These are phyloP conservation scores for Phyllotis vaccarum DNA, from an alignment of 2,797 vertebrate genomes.

Conservation along the genomic window DNA sequence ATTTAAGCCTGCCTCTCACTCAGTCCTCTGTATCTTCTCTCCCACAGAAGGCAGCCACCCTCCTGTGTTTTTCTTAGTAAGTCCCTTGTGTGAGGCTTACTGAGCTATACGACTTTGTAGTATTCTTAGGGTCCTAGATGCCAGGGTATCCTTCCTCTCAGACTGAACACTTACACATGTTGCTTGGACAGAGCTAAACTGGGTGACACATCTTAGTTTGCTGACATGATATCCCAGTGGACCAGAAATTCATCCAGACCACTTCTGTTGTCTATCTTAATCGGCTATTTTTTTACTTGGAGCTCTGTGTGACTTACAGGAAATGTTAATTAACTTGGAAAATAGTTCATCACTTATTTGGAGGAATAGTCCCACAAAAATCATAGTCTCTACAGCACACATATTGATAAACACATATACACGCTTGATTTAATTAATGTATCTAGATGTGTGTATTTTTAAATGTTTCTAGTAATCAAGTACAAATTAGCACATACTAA, in stretches of 20 bases:
- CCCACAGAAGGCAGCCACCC: not conserved
- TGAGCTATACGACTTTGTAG: not conserved
- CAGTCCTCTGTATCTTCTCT: not conserved
- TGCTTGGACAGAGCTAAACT: not conserved
- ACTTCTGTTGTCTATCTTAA: not conserved
- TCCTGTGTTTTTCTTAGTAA: not conserved
- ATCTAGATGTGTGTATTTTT: constrained; percentile 16
- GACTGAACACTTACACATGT: not conserved
- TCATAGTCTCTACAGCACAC: not conserved
- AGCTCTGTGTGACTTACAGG: not conserved
- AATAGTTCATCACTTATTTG: not conserved
- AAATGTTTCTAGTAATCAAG: constrained; percentile 28
- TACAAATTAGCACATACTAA: constrained; percentile 29
- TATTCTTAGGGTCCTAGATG: not conserved
- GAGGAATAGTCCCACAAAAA: not conserved
- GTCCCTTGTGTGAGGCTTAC: too few species aligned
- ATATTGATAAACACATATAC: not conserved
- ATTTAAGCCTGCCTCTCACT: too few species aligned
- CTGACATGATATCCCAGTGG: not conserved
- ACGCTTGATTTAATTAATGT: constrained; percentile 31
- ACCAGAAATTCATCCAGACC: not conserved
- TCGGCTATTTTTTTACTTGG: not conserved
- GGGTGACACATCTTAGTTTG: not conserved
- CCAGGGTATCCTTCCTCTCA: not conserved
- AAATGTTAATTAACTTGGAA: constrained; percentile 29